phyloP scores from a whole-genome alignment of 2,797 vertebrate species.

The Sebastes cheni region DNA sequence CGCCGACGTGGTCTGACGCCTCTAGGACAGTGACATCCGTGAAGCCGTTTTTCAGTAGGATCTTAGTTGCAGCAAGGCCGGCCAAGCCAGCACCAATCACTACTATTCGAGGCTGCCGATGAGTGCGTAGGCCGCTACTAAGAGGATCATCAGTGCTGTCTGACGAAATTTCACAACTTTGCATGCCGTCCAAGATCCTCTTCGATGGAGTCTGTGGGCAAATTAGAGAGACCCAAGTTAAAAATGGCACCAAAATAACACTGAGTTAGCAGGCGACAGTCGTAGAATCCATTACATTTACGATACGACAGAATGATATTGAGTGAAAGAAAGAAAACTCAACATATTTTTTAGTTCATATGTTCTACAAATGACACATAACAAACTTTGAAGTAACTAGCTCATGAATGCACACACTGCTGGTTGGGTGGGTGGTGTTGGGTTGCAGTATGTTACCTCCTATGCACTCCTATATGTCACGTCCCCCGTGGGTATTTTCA shows the following conservation, averaged over 20 bases:
- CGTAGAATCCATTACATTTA: background rate
- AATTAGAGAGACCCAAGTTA: constrained; percentile 13
- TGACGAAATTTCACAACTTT: constrained; percentile 99
- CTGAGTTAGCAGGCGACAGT: background rate
- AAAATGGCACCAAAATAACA: background rate
- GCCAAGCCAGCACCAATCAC: constrained; percentile 97
- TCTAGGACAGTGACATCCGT: constrained; percentile 97
- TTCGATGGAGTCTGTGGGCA: constrained; percentile 88
- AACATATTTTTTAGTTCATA: background rate
- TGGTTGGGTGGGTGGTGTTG: background rate
- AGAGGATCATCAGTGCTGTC: constrained; percentile 99
- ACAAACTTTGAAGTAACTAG: background rate
- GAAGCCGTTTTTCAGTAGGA: constrained; percentile 93
- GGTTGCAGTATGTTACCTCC: background rate
- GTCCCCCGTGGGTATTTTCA: background rate
- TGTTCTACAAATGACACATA: background rate
- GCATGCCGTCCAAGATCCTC: constrained; percentile 99
- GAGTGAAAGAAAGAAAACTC: background rate
- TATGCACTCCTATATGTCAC: background rate
- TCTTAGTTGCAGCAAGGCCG: constrained; percentile 93
- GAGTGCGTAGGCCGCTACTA: constrained; percentile 92
- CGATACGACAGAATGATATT: background rate
- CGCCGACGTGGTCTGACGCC: constrained; percentile 93
- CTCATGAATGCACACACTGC: background rate
- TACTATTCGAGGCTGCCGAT: constrained; percentile 98